Conservation (phyloP, 2,888 invertebrate genomes). For the Agrypnus murinus region DNA sequence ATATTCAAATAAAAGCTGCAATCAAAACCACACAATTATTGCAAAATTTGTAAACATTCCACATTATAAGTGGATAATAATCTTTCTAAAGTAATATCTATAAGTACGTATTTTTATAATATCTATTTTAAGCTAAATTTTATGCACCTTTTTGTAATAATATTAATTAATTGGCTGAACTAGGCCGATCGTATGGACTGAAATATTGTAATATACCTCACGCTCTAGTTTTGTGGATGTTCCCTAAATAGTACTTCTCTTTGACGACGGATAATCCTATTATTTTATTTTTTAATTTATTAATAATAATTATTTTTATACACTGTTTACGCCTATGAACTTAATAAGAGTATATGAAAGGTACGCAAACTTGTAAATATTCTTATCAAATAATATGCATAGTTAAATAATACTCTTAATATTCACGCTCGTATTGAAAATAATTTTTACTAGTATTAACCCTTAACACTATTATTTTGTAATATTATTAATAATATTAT, state of each 20-base stretch:
- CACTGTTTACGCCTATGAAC: conserved; percentile 33
- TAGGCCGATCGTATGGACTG: conserved; percentile 59
- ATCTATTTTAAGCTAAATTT: conserved; percentile 56
- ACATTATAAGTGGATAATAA: conserved; percentile 55
- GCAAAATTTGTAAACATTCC: conserved; percentile 56
- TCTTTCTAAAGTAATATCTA: conserved; percentile 51
- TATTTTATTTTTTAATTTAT: not conserved
- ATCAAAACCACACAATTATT: conserved; percentile 39
- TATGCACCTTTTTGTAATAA: conserved; percentile 58
- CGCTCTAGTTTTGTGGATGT: conserved; percentile 45
- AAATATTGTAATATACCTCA: conserved; percentile 37
- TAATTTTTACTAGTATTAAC: conserved; percentile 64
- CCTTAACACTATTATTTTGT: conserved; percentile 58
- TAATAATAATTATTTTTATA: no score
- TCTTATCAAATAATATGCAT: conserved; percentile 65
- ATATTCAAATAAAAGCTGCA: conserved; percentile 25
- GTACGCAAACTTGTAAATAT: conserved; percentile 60
- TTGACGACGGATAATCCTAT: conserved; percentile 61
- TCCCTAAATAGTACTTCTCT: conserved; percentile 28
- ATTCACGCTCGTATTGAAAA: conserved; percentile 65
- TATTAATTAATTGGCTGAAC: conserved; percentile 59
- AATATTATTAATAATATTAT: conserved; percentile 44
- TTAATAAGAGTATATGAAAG: conserved; percentile 56
- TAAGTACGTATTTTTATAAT: conserved; percentile 54
- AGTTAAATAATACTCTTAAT: conserved; percentile 60